Percentiles rank a stretch among this genome's conserved stretches.
These are phyloP conservation scores for Melanocharis versteri DNA, from an alignment of 2,113 vertebrate species.

Conservation along the genomic window DNA sequence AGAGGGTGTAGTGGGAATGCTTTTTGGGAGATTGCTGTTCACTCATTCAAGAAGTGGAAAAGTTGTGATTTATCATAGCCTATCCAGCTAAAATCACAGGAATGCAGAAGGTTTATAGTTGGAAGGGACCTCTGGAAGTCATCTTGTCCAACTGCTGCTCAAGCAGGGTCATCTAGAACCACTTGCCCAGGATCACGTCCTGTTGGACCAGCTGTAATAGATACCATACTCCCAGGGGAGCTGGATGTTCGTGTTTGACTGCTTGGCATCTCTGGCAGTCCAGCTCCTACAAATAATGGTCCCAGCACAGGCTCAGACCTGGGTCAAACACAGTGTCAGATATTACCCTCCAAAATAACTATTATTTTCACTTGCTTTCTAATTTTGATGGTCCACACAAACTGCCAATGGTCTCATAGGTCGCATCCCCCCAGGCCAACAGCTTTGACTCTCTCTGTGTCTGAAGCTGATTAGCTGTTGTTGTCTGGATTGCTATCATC, in stretches of 20 bases:
- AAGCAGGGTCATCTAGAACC: background rate
- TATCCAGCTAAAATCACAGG: background rate
- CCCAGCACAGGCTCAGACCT: background rate
- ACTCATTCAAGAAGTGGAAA: background rate
- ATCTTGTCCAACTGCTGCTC: background rate
- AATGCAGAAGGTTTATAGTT: background rate
- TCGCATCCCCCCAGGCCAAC: background rate
- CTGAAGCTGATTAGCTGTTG: background rate
- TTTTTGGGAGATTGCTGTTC: background rate
- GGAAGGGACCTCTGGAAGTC: background rate
- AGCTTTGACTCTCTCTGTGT: background rate
- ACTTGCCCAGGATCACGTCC: background rate
- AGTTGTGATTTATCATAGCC: background rate
- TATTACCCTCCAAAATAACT: background rate
- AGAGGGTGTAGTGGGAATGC: background rate
- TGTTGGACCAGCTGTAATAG: background rate
- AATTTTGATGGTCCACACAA: background rate
- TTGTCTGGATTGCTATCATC: background rate
- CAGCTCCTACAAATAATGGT: background rate
- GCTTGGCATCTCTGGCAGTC: background rate
- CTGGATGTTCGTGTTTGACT: accelerated
- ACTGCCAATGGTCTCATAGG: background rate
- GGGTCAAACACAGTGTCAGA: background rate
- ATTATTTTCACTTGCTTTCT: background rate
- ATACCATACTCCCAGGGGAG: background rate